Base-by-base conservation (phyloP, 2,888 invertebrate species). In the Nowickia ferox region DNA sequence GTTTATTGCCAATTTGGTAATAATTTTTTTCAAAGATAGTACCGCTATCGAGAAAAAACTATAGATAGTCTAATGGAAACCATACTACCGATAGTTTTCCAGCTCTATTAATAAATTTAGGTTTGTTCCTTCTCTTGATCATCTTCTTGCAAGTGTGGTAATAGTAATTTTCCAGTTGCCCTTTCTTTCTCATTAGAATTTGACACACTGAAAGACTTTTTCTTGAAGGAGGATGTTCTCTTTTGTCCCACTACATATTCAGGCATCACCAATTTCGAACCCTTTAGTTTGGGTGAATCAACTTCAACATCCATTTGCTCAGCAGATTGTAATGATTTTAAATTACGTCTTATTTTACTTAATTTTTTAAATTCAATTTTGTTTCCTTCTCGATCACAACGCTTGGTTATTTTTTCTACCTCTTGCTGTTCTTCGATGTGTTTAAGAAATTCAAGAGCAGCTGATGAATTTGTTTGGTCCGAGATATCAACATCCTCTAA, bases 401-500 rank as follows among this genome's bases (percentile, higher is more conserved):
- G 68, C 15, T 53, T 44, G 1, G 10, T 6, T 1, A 51, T 91
- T 5, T 88, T 87, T 42, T 74, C 71, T 0, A 69, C 10, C 2
- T 91, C 90, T 42, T 92, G 94, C 66, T 94, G 93, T 71, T 94
- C 94, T 89, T 96, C 95, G 87, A 97, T 92, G 92, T 96, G 94
- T 80, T 94, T 94, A 46, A 97, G 93, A 90, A 97, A 96, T n/a
- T 95, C 94, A 88, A 97, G 94, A 0, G 97, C 97, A 53, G 97
- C 96, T 63, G 95, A 94, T 15, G 95, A 95, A 89, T 97, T 97
- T 57, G 96, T 95, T 74, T 94, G 94, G 79, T 97, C 97, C 0
- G 97, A 96, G 93, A 97, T 96, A 89, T 97, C 96, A 4, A 97
- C 97, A 94, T 97, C 96, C 40, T 95, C 95, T 19, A 98, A 92